These are phyloP conservation scores for Scaptomyza pallida DNA, from an alignment of 1,140 invertebrate species.

Conservation along the genomic window DNA sequence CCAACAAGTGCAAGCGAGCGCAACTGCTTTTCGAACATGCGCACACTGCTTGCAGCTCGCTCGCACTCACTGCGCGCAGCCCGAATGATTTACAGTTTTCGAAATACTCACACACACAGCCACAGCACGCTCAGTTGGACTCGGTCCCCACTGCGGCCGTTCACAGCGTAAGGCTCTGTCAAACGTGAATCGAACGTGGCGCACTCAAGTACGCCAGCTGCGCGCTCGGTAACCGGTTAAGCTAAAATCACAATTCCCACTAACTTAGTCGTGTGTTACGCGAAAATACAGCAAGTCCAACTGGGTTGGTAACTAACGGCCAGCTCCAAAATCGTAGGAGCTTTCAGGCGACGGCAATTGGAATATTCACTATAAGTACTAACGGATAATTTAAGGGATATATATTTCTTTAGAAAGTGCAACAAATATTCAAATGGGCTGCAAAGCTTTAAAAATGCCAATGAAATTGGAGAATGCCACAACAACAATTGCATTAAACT, in stretches of 20 bases:
- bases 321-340: constrained; percentile 10
- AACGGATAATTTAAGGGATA: constrained; percentile 30
- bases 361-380: constrained; percentile 23
- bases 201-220: constrained; percentile 75
- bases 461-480: constrained; percentile 34
- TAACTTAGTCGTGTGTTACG: constrained; percentile 22
- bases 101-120: constrained; percentile 54
- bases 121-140: constrained; percentile 5
- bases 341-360: constrained; percentile 47
- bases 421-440: constrained; percentile 23
- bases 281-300: constrained; percentile 23
- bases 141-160: constrained; percentile 19
- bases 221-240: constrained; percentile 66
- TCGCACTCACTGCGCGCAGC: constrained; percentile 26
- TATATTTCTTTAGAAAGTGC: constrained; percentile 11
- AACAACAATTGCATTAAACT: constrained; percentile 32
- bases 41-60: constrained; percentile 44
- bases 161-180: constrained; percentile 34
- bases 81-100: constrained; percentile 76
- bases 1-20: constrained; percentile 13
- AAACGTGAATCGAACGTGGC: constrained; percentile 78
- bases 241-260: constrained; percentile 15
- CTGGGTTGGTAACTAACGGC: constrained; percentile 23
- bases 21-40: constrained; percentile 66
- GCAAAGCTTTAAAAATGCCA: constrained; percentile 21